Evolutionary conservation across 2,797 vertebrate species (phyloP), one percentile per base, ranked within the genome.

Genomic region (Lithobates pipiens): DNA sequence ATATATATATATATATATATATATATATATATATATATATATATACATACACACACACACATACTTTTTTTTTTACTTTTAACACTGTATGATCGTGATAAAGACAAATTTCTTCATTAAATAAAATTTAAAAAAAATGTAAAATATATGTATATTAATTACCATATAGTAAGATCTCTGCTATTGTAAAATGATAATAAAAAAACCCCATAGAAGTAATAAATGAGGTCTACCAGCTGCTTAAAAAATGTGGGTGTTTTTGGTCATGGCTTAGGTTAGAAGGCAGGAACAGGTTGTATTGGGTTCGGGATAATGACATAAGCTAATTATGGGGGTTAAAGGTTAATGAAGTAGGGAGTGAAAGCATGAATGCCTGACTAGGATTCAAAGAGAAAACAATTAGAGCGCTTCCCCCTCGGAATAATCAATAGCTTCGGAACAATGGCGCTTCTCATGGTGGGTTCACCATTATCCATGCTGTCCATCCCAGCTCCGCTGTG

Each of bases 341-440:
- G 67, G 76, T 72, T 84, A 84, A 84, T 63, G 76, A 72, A 18
- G 67, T 36, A 67, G 75, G 36, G 46, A 23, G 50, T 21, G 27
- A n/a, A 18, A 15, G n/a, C 34, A 42, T 42, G 68, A 77, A 78
- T 32, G 23, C 50, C 68, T 54, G 29, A 13, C 65, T 42, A 23
- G 74, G 39, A 54, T 70, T 54, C 74, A 84, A 69, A 84, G 65
- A 32, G n/a, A 77, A 84, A 84, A 71, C 82, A 84, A 77, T 77
- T 70, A 84, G 74, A 70, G 76, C 57, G 36, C 27, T 27, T 11
- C 67, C 34, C 76, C 57, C 57, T 63, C 27, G 44, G 74, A 67
- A 70, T 13, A 29, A 84, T 84, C 82, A 61, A 84, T 84, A 84
- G 15, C 10, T 50, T 16, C 21, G 46, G 27, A 83, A 76, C 63